Conservation (phyloP, 2,888 invertebrate species). For the Andrena fulva region DNA sequence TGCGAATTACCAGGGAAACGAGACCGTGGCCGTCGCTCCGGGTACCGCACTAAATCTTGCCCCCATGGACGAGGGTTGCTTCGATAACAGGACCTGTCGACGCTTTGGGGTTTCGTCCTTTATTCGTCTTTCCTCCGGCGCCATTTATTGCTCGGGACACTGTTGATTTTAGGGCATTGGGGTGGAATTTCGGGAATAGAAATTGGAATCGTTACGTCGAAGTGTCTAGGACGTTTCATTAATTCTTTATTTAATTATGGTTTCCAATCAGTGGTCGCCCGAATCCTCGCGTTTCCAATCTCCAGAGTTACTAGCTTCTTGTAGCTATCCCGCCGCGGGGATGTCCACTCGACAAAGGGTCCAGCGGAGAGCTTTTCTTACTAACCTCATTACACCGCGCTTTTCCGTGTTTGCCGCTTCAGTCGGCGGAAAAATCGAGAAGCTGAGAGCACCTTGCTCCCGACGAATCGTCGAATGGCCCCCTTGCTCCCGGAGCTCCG, state of each 20-base stretch:
- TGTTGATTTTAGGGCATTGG: not conserved
- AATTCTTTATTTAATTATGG: not conserved
- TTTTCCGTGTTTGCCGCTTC: not conserved
- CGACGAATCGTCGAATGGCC: slow-evolving; percentile 52
- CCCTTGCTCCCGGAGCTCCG: not conserved
- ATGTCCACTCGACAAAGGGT: not conserved
- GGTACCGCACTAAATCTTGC: not conserved
- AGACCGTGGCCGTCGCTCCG: slow-evolving; percentile 22
- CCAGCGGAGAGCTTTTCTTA: slow-evolving; percentile 2
- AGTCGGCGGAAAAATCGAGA: slow-evolving; percentile 4
- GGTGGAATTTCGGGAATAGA: not conserved
- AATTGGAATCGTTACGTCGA: no score
- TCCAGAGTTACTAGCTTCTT: not conserved
- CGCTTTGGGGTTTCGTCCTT: not conserved
- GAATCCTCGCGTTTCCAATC: not conserved
- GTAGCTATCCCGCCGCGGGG: no score
- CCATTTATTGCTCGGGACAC: not conserved
- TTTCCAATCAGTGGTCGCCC: not conserved
- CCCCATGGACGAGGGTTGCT: not conserved
- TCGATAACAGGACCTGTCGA: not conserved
- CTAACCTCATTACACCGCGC: slow-evolving; percentile 41
- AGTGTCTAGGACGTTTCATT: no score
- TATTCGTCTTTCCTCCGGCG: not conserved
- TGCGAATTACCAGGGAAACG: slow-evolving; percentile 53
- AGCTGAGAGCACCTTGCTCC: slow-evolving; percentile 16